These are phyloP conservation scores for Lagorchestes hirsutus DNA, from an alignment of 2,797 vertebrate species.

Conservation along the genomic window DNA sequence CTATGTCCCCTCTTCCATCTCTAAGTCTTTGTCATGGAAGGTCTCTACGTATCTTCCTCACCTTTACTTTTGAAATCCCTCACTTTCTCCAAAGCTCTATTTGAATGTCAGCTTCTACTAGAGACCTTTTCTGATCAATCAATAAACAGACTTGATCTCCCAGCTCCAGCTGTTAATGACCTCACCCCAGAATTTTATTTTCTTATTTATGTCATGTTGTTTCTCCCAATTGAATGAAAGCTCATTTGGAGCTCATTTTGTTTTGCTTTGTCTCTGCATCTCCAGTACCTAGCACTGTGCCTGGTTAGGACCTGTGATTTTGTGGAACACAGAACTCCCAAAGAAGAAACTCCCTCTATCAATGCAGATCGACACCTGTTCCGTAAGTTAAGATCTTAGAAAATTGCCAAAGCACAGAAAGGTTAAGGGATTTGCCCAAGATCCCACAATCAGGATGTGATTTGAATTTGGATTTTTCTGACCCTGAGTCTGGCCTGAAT, in stretches of 20 bases:
- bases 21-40: neutral
- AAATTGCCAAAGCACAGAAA: neutral
- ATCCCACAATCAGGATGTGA: neutral
- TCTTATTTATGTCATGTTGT: neutral
- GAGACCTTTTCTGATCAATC: neutral
- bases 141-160: neutral
- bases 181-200: neutral
- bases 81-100: neutral
- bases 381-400: neutral
- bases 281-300: neutral
- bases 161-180: neutral
- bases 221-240: neutral
- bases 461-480: neutral
- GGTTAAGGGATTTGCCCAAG: neutral
- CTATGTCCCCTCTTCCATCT: neutral
- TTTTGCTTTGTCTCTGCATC: neutral
- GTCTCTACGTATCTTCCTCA: neutral
- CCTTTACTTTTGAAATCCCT: neutral
- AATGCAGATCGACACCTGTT: neutral
- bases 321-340: neutral
- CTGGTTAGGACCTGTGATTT: neutral
- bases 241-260: neutral
- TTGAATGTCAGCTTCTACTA: neutral
- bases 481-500: neutral
- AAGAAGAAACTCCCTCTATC: neutral